Evolutionary conservation across 2,797 vertebrate genomes (phyloP).

Genomic region (Diceros bicornis): DNA sequence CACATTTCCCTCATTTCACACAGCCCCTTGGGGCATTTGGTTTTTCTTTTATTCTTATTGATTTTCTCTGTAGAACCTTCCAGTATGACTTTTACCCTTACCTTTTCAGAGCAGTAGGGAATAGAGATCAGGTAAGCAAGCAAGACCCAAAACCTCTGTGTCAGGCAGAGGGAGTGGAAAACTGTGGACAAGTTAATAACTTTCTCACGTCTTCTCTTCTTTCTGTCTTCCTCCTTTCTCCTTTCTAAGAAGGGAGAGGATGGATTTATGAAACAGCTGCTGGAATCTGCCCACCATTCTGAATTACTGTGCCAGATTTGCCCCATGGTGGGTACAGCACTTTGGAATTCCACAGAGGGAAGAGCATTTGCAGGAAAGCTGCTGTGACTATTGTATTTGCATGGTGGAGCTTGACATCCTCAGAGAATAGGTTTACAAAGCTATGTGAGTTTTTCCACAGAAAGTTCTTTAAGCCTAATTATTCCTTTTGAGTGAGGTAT

Average conservation of each 20-base stretch:
- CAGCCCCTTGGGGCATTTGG: neutral
- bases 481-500: constrained; percentile 35
- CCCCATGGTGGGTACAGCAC: neutral
- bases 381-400: neutral
- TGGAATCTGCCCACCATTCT: neutral
- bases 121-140: neutral
- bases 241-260: neutral
- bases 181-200: neutral
- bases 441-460: neutral
- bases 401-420: neutral
- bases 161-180: neutral
- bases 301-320: neutral
- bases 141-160: neutral
- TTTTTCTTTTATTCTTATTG: constrained; percentile 22
- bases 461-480: neutral
- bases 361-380: neutral
- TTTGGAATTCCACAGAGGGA: constrained; percentile 14
- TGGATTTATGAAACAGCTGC: neutral
- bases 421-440: neutral
- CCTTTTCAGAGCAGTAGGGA: neutral
- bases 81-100: neutral
- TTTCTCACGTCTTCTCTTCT: neutral
- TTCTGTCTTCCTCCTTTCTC: neutral
- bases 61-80: constrained; percentile 44
- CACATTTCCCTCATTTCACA: neutral